Evolutionary conservation across 2,113 vertebrate genomes (phyloP), one percentile per base, ranked within the genome.

Genomic region (Cheilinus undulatus): DNA sequence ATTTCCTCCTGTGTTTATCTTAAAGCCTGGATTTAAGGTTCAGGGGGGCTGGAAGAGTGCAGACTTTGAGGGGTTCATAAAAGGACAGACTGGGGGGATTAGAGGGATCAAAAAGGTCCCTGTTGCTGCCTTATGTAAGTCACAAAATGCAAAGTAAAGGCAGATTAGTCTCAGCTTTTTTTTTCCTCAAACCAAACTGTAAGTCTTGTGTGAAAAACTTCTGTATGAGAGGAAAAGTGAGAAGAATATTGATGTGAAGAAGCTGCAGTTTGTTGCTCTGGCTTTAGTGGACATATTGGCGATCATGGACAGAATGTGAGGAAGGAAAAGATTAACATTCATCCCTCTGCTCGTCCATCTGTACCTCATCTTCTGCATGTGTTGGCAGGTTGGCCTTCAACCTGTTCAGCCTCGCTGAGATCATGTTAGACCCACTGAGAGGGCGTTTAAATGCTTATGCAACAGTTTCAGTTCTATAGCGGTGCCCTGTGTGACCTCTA

Each of bases 61-160:
- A 73, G 70, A 66, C 53, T 78, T 50, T 58, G 57, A 77, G 54
- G 51, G 61, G 71, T 79, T 86, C 58, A 80, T 74, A 34, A 80
- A 82, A 80, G 60, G 74, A 82, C 82, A 80, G 61, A 56, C 80
- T 77, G 63, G n/a, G 23, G 59, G 70, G 80, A 88, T 91, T 88
- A 86, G 63, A 34, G 2, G 20, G 85, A 61, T 74, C 30, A 66
- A 69, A 78, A 76, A 70, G 53, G 49, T 66, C 40, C 63, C 28
- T 56, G 50, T 28, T 73, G 77, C 60, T 63, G 50, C 62, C 67
- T 73, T 80, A 74, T 27, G 6, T 52, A 76, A 82, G 45, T 52
- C 40, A 20, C 22, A 4, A 69, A 73, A 71, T 50, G 34, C 48
- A 56, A 57, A 46, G 34, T 54, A 58, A 76, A 73, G 28, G 57